A percentile compares a stretch with the other conserved stretches of the same genome.
Evolutionary conservation across 2,888 invertebrate genomes (phyloP).

Genomic region (Stenurella melanura): DNA sequence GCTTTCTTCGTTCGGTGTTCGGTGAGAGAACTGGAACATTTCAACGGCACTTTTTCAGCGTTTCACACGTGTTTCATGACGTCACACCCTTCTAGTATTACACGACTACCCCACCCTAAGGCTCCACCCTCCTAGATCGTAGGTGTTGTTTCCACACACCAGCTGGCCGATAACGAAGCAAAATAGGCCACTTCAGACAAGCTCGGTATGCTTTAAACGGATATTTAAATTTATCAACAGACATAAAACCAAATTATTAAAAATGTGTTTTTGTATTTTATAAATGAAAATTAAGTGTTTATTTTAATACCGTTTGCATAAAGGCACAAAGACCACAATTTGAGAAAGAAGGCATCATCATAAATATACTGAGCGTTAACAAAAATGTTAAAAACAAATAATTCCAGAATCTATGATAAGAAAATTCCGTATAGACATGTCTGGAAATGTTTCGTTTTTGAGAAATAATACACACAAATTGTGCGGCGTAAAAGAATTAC

Average conservation of each 20-base stretch:
- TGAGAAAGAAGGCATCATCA: too few species aligned
- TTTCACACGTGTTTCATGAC: conserved; percentile 59
- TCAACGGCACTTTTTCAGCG: conserved; percentile 42
- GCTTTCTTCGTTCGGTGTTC: not conserved
- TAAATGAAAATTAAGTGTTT: not conserved
- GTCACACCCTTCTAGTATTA: conserved; percentile 58
- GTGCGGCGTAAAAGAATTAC: too few species aligned
- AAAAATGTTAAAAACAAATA: too few species aligned
- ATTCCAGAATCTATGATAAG: too few species aligned
- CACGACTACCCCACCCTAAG: conserved; percentile 40
- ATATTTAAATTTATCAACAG: conserved; percentile 37
- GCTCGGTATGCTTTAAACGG: conserved; percentile 9
- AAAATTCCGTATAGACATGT: too few species aligned
- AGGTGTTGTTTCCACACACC: conserved; percentile 38
- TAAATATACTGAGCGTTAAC: too few species aligned
- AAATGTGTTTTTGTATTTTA: not conserved
- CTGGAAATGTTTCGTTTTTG: too few species aligned
- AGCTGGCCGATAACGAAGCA: conserved; percentile 48
- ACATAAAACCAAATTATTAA: not conserved
- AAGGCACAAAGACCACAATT: too few species aligned
- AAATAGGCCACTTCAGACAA: conserved; percentile 40
- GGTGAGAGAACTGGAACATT: not conserved
- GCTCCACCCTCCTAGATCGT: conserved; percentile 45
- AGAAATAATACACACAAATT: too few species aligned
- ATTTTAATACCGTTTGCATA: too few species aligned